Percentiles rank a stretch among this genome's conserved stretches.
Evolutionary conservation across 2,113 vertebrate genomes (phyloP).

Genomic region (Rana temporaria): DNA sequence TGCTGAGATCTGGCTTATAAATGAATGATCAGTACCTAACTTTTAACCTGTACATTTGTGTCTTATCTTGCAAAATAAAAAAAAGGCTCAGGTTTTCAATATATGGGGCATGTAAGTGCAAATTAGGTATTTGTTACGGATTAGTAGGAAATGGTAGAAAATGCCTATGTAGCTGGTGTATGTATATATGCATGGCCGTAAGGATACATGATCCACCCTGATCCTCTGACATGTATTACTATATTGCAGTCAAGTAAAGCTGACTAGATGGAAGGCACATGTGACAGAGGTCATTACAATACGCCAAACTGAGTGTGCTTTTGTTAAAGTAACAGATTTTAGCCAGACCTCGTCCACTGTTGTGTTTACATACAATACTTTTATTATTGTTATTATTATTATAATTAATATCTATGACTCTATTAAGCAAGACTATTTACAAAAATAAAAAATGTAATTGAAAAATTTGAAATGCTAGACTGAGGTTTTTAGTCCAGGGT

Average conservation of each 20-base stretch:
- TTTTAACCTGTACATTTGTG: constrained; percentile 43
- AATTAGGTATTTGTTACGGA: constrained; percentile 23
- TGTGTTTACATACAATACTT: constrained; percentile 71
- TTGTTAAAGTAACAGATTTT: constrained; percentile 51
- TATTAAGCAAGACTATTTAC: constrained; percentile 87
- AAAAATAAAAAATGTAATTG: constrained; percentile 70
- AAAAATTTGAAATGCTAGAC: constrained; percentile 72
- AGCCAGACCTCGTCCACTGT: constrained; percentile 74
- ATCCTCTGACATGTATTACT: background rate
- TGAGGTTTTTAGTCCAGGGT: constrained; percentile 80
- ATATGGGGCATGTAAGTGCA: background rate
- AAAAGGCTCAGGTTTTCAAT: background rate
- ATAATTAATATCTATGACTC: constrained; percentile 68
- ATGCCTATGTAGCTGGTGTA: background rate
- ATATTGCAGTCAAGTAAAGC: background rate
- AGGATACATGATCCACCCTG: background rate
- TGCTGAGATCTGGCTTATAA: constrained; percentile 68
- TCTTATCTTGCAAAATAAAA: background rate
- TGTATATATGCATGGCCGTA: background rate
- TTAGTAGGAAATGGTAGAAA: constrained; percentile 25
- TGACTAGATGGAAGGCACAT: constrained; percentile 17
- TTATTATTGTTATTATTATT: constrained; percentile 63
- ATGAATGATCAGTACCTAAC: constrained; percentile 67
- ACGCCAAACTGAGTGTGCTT: background rate
- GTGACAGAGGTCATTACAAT: constrained; percentile 3